Evolutionary conservation across 2,113 vertebrate genomes (phyloP).

Genomic region (Heterocephalus glaber): DNA sequence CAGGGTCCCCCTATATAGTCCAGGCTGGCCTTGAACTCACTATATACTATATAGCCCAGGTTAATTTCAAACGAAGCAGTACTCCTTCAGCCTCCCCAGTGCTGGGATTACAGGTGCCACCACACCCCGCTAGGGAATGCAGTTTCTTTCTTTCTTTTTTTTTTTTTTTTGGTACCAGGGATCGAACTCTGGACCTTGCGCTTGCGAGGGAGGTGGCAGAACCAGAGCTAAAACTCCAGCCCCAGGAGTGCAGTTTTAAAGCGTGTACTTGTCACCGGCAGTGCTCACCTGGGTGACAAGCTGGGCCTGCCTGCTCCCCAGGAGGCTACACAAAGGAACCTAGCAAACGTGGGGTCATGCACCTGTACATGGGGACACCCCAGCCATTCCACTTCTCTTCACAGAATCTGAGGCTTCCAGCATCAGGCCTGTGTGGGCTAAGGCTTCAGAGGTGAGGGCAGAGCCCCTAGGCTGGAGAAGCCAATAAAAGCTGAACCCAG

Average conservation of each 20-base stretch:
- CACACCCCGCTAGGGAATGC: no score
- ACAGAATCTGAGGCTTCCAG: background rate
- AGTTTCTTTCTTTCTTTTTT: no score
- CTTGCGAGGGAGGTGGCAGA: no score
- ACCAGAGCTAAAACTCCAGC: no score
- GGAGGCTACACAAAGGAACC: background rate
- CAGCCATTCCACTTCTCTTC: background rate
- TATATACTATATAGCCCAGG: background rate
- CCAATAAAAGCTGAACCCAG: constrained; percentile 30
- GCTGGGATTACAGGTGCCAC: background rate
- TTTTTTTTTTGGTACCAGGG: no score
- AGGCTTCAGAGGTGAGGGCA: background rate
- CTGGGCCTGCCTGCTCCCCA: background rate
- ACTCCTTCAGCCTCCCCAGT: background rate
- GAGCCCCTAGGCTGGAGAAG: background rate
- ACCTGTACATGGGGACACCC: background rate
- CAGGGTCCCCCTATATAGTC: background rate
- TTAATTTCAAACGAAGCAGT: no score
- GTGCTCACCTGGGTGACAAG: background rate
- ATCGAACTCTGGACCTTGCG: no score
- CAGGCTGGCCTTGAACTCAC: background rate
- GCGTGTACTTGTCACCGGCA: background rate
- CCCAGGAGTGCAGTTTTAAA: background rate
- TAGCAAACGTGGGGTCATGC: background rate
- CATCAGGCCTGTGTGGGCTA: background rate